Evolutionary conservation across 2,113 vertebrate species (phyloP).

Genomic region (Sterrhoptilus dennistouni): DNA sequence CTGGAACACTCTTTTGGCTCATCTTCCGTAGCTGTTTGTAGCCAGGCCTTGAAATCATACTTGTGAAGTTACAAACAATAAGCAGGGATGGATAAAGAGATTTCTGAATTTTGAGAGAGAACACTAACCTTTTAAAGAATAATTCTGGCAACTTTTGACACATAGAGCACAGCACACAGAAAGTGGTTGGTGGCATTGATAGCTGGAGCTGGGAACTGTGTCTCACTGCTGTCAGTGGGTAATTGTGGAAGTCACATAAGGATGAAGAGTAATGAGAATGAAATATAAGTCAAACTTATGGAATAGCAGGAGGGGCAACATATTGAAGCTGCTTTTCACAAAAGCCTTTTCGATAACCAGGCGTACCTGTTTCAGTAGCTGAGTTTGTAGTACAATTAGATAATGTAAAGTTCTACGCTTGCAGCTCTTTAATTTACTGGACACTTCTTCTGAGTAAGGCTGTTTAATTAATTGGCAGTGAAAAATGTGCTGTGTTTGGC

Average conservation of each 20-base stretch:
- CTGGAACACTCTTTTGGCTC: background rate
- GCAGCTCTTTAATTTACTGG: slow-evolving; percentile 61
- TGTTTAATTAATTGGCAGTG: slow-evolving; percentile 67
- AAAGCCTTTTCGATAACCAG: background rate
- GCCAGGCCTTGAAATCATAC: background rate
- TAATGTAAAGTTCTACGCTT: slow-evolving; percentile 39
- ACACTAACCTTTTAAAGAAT: background rate
- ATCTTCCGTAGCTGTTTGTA: background rate
- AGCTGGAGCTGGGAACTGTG: background rate
- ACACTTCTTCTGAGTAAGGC: slow-evolving; percentile 14
- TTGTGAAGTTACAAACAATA: background rate
- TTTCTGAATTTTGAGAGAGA: background rate
- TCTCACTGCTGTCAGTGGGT: background rate
- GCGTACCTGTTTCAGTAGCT: slow-evolving; percentile 13
- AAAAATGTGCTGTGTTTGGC: slow-evolving; percentile 62
- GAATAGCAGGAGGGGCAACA: background rate
- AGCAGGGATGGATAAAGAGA: background rate
- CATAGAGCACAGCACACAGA: background rate
- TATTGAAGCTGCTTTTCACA: background rate
- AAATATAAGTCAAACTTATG: background rate
- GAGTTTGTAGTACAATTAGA: slow-evolving; percentile 51
- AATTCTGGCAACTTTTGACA: background rate
- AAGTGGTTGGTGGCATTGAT: background rate
- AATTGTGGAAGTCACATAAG: background rate
- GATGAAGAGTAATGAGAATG: background rate